Evolutionary conservation across 2,113 vertebrate genomes (phyloP).

Genomic region (Python bivittatus): DNA sequence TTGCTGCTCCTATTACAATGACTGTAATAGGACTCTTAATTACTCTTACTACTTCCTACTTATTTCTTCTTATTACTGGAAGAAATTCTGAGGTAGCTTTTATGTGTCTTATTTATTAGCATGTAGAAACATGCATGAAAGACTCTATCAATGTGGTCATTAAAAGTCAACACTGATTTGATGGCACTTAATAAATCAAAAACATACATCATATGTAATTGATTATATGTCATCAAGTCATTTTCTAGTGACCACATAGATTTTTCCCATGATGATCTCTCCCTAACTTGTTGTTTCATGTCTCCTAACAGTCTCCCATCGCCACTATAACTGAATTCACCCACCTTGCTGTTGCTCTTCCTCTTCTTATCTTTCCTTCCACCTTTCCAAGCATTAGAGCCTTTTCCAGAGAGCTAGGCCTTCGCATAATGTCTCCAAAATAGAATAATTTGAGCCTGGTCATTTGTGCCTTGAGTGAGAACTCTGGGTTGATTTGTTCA

Average conservation of each 20-base stretch:
- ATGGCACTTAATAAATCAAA: neutral
- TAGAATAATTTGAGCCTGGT: neutral
- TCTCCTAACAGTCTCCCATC: neutral
- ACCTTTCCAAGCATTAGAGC: neutral
- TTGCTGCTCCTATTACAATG: neutral
- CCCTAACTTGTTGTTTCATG: neutral
- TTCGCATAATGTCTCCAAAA: neutral
- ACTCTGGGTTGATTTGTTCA: neutral
- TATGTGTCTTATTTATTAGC: neutral
- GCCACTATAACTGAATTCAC: neutral
- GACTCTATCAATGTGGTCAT: neutral
- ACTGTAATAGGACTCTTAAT: neutral
- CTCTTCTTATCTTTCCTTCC: neutral
- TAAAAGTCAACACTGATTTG: neutral
- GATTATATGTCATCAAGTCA: neutral
- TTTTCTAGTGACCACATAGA: neutral
- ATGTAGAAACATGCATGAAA: neutral
- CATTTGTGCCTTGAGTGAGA: neutral
- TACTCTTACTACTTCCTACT: neutral
- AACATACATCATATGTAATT: neutral
- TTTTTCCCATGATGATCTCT: neutral
- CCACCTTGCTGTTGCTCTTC: neutral
- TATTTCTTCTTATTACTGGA: neutral
- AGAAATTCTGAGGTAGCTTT: neutral
- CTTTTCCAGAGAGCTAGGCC: neutral